Conservation (phyloP, 2,888 invertebrate species). For the Nemotelus nigrinus region DNA sequence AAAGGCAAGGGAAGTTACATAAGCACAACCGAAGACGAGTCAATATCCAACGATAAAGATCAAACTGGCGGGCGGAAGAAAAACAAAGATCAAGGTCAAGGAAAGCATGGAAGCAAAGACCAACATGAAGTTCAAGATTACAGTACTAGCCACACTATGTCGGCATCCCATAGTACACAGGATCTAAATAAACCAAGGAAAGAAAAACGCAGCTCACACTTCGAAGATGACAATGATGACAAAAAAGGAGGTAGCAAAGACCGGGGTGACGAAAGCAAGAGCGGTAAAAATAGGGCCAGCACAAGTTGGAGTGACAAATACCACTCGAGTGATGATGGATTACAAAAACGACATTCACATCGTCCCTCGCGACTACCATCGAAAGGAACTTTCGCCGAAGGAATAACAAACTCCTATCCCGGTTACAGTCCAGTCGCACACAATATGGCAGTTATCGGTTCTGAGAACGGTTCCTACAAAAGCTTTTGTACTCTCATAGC, state of each 20-base stretch:
- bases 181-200: neutral
- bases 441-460: constrained; percentile 60
- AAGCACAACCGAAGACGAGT: too few relatives aligned
- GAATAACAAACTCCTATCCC: constrained; percentile 57
- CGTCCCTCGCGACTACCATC: neutral
- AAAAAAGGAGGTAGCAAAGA: too few relatives aligned
- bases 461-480: constrained; percentile 59
- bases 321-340: neutral
- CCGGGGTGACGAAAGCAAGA: too few relatives aligned
- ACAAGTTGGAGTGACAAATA: neutral
- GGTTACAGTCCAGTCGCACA: constrained; percentile 55
- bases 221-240: too few relatives aligned
- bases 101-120: neutral
- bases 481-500: constrained; percentile 58
- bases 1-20: neutral
- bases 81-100: too few relatives aligned
- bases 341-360: neutral
- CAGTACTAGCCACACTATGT: neutral
- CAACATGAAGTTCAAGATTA: neutral
- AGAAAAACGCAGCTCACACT: too few relatives aligned
- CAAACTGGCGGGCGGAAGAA: too few relatives aligned
- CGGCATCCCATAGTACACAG: neutral
- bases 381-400: neutral
- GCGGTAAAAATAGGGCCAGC: too few relatives aligned
- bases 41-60: too few relatives aligned